phyloP scores from a whole-genome alignment of 2,888 invertebrate genomes.

The Eupithecia pulchellata region DNA sequence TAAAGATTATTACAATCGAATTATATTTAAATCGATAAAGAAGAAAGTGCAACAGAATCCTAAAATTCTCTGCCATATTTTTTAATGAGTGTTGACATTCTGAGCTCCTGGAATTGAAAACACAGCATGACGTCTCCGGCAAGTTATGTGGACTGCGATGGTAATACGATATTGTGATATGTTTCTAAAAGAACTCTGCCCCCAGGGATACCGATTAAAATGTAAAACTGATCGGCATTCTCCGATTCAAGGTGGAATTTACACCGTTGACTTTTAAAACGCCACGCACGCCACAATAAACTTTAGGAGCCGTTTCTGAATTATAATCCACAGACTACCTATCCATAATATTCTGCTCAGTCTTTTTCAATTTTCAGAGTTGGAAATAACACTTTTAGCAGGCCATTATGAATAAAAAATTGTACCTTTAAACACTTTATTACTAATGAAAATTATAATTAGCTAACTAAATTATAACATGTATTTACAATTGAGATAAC shows the following conservation, averaged over 20 bases:
- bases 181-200: conserved; percentile 43
- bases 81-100: conserved; percentile 30
- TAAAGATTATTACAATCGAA: too few species aligned
- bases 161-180: conserved; percentile 43
- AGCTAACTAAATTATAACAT: too few species aligned
- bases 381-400: too few species aligned
- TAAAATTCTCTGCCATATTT: conserved; percentile 25
- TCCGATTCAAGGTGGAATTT: conserved; percentile 27
- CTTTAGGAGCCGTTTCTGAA: not conserved
- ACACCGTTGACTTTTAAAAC: conserved; percentile 32
- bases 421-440: too few species aligned
- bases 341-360: too few species aligned
- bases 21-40: conserved; percentile 13
- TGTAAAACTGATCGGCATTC: conserved; percentile 41
- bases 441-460: too few species aligned
- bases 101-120: conserved; percentile 37
- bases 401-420: too few species aligned
- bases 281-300: too few species aligned
- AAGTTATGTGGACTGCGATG: conserved; percentile 20
- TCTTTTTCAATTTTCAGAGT: too few species aligned
- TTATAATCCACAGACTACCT: too few species aligned
- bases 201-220: conserved; percentile 44
- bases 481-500: too few species aligned
- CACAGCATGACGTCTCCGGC: conserved; percentile 38
- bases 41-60: conserved; percentile 25